Conservation (phyloP, 2,888 invertebrate genomes). For the Norana najaformis region DNA sequence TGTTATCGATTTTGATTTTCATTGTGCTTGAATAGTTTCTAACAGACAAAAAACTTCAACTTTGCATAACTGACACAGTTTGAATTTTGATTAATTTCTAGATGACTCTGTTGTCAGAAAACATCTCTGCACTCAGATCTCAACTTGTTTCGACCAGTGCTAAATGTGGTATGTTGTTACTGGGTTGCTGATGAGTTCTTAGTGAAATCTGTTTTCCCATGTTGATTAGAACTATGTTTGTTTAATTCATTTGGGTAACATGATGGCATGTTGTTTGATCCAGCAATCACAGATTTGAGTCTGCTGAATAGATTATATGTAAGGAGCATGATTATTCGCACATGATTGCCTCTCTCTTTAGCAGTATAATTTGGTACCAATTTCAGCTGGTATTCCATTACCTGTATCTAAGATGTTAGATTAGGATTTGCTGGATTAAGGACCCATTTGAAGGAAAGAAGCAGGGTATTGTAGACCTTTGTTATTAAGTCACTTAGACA, state of each 20-base stretch:
- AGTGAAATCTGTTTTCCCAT: background rate
- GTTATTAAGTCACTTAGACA: too few species aligned
- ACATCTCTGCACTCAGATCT: background rate
- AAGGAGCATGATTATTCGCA: background rate
- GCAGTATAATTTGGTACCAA: background rate
- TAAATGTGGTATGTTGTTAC: slow-evolving; percentile 15
- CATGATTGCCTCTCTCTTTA: background rate
- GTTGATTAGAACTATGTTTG: background rate
- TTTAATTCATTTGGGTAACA: background rate
- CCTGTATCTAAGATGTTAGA: too few species aligned
- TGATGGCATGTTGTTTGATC: background rate
- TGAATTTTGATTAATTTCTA: background rate
- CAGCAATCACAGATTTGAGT: too few species aligned
- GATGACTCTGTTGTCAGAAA: background rate
- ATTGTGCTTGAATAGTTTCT: background rate
- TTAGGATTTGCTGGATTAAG: too few species aligned
- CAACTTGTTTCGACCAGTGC: background rate
- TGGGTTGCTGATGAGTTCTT: background rate
- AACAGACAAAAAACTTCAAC: background rate
- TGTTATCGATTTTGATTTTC: background rate
- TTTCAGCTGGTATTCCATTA: background rate
- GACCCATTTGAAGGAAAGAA: too few species aligned
- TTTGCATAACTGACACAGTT: background rate
- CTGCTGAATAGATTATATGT: background rate
- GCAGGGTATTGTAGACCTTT: too few species aligned